These are phyloP conservation scores for Dione vanillae DNA, from an alignment of 2,888 invertebrate genomes.

Conservation along the genomic window DNA sequence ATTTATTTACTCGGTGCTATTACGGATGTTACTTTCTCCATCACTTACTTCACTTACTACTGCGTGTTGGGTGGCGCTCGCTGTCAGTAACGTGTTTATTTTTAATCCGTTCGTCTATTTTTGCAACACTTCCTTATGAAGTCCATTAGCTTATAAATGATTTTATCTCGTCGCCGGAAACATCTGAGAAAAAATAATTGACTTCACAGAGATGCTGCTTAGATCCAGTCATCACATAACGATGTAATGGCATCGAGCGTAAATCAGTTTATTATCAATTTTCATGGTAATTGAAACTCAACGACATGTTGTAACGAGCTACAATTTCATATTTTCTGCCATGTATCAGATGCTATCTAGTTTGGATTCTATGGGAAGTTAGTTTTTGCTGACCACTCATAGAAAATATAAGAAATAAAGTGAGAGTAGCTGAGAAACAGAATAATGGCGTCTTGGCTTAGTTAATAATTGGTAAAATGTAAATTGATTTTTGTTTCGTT, in stretches of 20 bases:
- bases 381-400: not conserved
- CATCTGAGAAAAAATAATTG: constrained; percentile 18
- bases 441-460: not conserved
- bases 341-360: constrained; percentile 18
- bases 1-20: not conserved
- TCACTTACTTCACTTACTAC: not conserved
- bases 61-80: not conserved
- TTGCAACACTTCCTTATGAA: not conserved
- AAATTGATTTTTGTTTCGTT: no score
- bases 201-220: not conserved
- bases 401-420: not conserved
- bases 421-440: not conserved
- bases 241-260: constrained; percentile 31
- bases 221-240: constrained; percentile 19
- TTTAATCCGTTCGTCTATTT: not conserved
- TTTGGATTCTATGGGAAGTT: constrained; percentile 2
- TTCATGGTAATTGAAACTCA: constrained; percentile 37
- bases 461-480: not conserved
- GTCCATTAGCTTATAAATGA: not conserved
- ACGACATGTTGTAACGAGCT: constrained; percentile 20
- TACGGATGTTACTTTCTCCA: not conserved
- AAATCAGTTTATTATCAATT: constrained; percentile 41
- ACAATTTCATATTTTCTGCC: constrained; percentile 34
- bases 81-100: not conserved
- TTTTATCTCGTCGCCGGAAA: constrained; percentile 15